Conservation (phyloP, 30 jellyfish, hydroid and myxozoan species). For the Turritopsis dohrnii region DNA sequence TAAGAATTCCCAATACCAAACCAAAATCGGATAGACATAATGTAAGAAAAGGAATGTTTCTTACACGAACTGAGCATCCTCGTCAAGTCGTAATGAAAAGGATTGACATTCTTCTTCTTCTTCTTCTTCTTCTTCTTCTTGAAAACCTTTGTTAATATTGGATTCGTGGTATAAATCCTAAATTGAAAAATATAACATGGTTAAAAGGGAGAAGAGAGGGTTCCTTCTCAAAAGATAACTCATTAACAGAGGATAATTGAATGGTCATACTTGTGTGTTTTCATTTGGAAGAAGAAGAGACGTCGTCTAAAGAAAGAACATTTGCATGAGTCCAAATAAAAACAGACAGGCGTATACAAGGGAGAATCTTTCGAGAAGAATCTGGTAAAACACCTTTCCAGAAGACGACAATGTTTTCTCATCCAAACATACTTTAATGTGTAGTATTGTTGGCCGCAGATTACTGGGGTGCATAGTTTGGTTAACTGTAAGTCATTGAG, state of each 20-base stretch:
- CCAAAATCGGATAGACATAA: neutral
- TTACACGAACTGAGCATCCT: constrained; percentile 66
- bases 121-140: neutral
- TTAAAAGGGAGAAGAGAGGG: no score
- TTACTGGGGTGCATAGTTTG: no score
- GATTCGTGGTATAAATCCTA: neutral
- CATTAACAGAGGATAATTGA: no score
- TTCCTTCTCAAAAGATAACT: no score
- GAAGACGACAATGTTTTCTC: no score
- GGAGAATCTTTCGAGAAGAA: no score
- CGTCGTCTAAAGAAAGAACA: constrained; percentile 10
- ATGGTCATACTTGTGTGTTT: constrained; percentile 20
- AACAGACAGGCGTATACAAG: no score
- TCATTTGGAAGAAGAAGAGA: constrained; percentile 12
- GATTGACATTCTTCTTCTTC: constrained; percentile 6
- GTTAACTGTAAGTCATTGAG: no score
- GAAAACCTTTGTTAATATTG: neutral
- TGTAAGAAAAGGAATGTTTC: constrained; percentile 23
- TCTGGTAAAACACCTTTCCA: no score
- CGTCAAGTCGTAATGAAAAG: constrained; percentile 55
- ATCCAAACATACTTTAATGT: no score
- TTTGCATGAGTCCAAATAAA: no score
- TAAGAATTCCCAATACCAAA: neutral
- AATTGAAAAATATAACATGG: neutral
- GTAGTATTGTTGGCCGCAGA: no score